These are phyloP conservation scores for Axea sp. DNA, from an alignment of 2,888 invertebrate genomes.

Conservation along the genomic window DNA sequence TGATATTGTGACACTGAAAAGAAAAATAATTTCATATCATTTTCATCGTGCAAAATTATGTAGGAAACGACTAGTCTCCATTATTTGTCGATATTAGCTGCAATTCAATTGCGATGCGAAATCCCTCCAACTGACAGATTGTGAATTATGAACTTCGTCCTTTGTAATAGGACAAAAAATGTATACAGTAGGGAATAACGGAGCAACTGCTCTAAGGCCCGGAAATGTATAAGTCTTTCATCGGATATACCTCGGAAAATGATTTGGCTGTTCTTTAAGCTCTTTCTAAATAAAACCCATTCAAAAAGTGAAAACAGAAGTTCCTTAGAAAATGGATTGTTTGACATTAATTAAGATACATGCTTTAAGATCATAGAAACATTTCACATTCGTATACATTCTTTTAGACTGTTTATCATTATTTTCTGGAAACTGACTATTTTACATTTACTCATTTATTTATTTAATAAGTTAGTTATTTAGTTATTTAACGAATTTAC, in stretches of 20 bases:
- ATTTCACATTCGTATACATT: conserved; percentile 20
- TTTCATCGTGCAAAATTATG: conserved; percentile 7
- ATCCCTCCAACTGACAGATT: conserved; percentile 37
- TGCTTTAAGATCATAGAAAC: conserved; percentile 13
- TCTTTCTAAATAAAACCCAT: conserved; percentile 11
- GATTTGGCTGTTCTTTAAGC: conserved; percentile 8
- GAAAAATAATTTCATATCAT: conserved; percentile 6
- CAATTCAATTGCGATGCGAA: conserved; percentile 39
- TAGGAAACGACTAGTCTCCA: conserved; percentile 11
- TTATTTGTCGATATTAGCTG: conserved; percentile 44
- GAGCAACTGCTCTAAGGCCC: conserved; percentile 21
- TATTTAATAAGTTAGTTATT: too few relatives aligned
- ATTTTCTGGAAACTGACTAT: too few relatives aligned
- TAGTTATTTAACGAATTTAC: too few relatives aligned
- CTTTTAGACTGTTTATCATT: conserved; percentile 2
- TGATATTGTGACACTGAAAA: conserved; percentile 16
- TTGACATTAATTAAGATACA: conserved; percentile 44
- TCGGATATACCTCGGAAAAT: conserved; percentile 5
- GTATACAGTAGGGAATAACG: conserved; percentile 14
- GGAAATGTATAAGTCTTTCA: conserved; percentile 25
- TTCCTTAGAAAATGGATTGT: conserved; percentile 35
- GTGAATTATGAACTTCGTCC: conserved; percentile 38
- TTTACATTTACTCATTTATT: conserved; percentile 12
- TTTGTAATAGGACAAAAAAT: conserved; percentile 36
- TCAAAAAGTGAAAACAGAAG: background rate